Evolutionary conservation across 2,797 vertebrate species (phyloP).

Genomic region (Mormyrops attenuatus): DNA sequence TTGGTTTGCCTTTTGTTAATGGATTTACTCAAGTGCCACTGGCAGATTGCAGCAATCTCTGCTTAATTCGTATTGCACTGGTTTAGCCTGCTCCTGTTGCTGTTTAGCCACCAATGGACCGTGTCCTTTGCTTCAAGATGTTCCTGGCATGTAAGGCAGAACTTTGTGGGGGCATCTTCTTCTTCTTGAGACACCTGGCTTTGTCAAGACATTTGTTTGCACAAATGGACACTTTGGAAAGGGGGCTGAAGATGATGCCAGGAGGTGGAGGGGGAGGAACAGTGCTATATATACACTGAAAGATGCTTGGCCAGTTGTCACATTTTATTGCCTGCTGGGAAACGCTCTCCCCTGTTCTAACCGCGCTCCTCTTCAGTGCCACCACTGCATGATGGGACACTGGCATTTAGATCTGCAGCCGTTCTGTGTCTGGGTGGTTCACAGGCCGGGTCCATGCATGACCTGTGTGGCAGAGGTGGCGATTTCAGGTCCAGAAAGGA

Average conservation of each 20-base stretch:
- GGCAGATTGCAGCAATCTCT: background rate
- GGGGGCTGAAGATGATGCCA: background rate
- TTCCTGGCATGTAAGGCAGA: background rate
- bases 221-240: background rate
- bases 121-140: background rate
- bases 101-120: background rate
- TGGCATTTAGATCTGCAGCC: background rate
- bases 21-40: background rate
- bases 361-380: background rate
- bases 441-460: background rate
- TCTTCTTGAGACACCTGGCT: background rate
- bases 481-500: too few relatives aligned
- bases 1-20: background rate
- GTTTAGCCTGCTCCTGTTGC: background rate
- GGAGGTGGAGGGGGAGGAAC: background rate
- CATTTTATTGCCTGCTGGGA: background rate
- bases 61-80: background rate
- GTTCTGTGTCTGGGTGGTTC: background rate
- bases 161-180: background rate
- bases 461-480: background rate
- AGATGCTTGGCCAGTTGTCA: background rate
- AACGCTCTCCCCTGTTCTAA: background rate
- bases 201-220: background rate
- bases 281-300: background rate
- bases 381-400: background rate